These are phyloP conservation scores for Drymonia ruficornis DNA, from an alignment of 2,888 invertebrate species.

Conservation along the genomic window DNA sequence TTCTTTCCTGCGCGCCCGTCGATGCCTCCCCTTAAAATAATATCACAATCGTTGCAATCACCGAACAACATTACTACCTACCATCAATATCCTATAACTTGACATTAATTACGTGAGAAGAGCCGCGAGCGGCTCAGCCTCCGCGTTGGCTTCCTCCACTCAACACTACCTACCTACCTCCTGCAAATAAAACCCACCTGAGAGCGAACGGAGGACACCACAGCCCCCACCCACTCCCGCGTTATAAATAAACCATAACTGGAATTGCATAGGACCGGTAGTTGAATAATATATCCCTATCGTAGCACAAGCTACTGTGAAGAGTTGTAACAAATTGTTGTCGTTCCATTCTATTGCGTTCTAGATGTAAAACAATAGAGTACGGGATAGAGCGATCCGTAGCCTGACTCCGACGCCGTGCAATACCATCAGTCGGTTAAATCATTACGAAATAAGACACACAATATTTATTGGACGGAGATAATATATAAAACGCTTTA, in stretches of 20 bases:
- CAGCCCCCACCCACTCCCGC: constrained; percentile 9
- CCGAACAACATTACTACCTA: constrained; percentile 46
- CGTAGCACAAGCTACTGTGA: constrained; percentile 28
- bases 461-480: constrained; percentile 75
- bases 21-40: constrained; percentile 72
- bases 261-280: constrained; percentile 22
- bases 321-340: constrained; percentile 34
- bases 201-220: constrained; percentile 15
- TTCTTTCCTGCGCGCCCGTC: constrained; percentile 45
- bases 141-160: constrained; percentile 36
- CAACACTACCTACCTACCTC: constrained; percentile 24
- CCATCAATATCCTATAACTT: constrained; percentile 36
- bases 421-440: constrained; percentile 46
- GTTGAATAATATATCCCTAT: constrained; percentile 26
- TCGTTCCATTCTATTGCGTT: constrained; percentile 30
- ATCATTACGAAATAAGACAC: constrained; percentile 51
- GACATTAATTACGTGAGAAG: constrained; percentile 24
- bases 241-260: constrained; percentile 25
- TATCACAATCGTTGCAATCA: constrained; percentile 80
- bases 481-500: constrained; percentile 63
- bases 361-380: constrained; percentile 25
- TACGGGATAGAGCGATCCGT: constrained; percentile 22
- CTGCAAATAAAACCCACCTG: constrained; percentile 27
- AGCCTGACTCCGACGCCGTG: constrained; percentile 27
- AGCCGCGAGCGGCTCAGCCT: constrained; percentile 32